Evolutionary conservation across 2,113 vertebrate genomes (phyloP).

Genomic region (Casuarius casuarius): DNA sequence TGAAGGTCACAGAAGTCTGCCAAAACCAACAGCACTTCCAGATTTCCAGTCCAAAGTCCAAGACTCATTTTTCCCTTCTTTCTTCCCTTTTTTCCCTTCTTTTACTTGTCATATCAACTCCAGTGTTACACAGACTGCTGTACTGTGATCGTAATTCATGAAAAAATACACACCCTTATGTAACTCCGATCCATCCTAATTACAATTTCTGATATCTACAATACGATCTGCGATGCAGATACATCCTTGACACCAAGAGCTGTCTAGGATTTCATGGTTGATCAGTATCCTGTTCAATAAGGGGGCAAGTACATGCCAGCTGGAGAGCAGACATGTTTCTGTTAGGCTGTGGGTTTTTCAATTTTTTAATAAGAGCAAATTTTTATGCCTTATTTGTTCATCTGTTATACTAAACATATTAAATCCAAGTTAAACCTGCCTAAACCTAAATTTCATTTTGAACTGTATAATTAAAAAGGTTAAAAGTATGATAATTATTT

Average conservation of each 20-base stretch:
- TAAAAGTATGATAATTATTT: constrained; percentile 29
- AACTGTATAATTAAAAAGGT: not conserved
- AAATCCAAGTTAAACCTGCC: constrained; percentile 30
- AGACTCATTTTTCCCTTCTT: not conserved
- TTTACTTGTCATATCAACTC: not conserved
- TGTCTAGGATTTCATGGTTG: not conserved
- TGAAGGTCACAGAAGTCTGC: not conserved
- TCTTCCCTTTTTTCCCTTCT: not conserved
- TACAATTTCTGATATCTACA: not conserved
- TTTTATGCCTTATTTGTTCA: constrained; percentile 35
- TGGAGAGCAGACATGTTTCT: not conserved
- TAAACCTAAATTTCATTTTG: constrained; percentile 17
- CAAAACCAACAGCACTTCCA: not conserved
- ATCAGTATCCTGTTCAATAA: not conserved
- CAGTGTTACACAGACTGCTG: not conserved
- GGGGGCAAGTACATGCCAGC: not conserved
- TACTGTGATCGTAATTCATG: not conserved
- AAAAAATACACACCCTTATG: not conserved
- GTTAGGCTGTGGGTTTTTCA: not conserved
- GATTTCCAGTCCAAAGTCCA: not conserved
- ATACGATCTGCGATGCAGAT: not conserved
- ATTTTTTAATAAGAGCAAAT: constrained; percentile 34
- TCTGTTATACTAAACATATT: not conserved
- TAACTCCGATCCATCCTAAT: not conserved
- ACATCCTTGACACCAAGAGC: not conserved